Base-by-base conservation (phyloP, 1,140 invertebrate genomes). In the Tigriopus japonicus region DNA sequence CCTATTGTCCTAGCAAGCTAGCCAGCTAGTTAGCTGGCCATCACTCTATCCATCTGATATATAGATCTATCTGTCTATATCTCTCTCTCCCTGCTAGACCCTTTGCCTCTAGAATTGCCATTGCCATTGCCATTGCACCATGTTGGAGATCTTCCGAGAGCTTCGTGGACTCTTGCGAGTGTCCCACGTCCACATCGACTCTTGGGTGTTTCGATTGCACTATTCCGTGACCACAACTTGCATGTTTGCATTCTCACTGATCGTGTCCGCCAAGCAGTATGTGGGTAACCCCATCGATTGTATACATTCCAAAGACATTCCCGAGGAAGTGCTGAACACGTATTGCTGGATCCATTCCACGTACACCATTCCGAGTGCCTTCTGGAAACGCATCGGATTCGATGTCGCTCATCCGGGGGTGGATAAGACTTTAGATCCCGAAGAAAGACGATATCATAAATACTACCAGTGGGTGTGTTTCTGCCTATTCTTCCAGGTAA, bases 391-490 rank as follows among this genome's bases (percentile, higher is more conserved):
- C 15, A 59, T 59, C 21, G 58, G 58, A 19, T 59, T 59, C 24
- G 58, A 59, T 28, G 58, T 59, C 2, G 58, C 58, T 5, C 58
- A 59, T 59, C 70, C 70, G 1, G 70, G 70, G 7, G 66, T 71
- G 35, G 70, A 70, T 53, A 67, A 64, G 17, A 66, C 68, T 13
- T 60, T 66, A 13, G 64, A 66, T 53, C 63, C 66, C 15, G 63
- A 63, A 40, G 68, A 63, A 54, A 65, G 62, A 61, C 67, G 64
- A 60, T 71, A 64, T 64, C 66, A 66, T 73, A 86, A 84, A 67
- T 93, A 92, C 73, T 93, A 92, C 73, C 88, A 92, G 76, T 93
- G 88, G 88, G 87, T 93, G 70, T 91, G 88, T 76, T 92, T 93
- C 77, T 89, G 87, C 75, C 79, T 92, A 68, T 92, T 92, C 73